Evolutionary conservation across 2,113 vertebrate genomes (phyloP).

Genomic region (Colinus virginianus): DNA sequence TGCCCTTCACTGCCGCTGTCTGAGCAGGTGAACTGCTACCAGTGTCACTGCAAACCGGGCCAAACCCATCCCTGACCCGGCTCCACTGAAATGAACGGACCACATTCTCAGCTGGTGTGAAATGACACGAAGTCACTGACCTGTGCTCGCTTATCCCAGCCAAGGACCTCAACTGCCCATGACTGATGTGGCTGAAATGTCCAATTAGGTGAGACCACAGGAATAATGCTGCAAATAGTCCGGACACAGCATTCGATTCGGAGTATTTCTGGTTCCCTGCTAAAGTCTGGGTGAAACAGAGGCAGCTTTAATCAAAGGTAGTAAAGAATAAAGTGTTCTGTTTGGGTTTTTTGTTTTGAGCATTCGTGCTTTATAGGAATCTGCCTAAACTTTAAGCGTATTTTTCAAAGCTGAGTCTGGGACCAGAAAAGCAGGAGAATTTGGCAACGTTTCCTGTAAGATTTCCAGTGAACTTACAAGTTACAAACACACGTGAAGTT

Average conservation of each 20-base stretch:
- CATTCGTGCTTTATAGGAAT: neutral
- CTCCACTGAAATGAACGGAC: conserved; percentile 53
- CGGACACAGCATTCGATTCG: neutral
- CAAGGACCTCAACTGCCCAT: neutral
- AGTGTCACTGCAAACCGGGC: neutral
- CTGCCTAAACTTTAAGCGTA: conserved; percentile 3
- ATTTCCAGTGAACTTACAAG: conserved; percentile 63
- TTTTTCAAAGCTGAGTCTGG: conserved; percentile 56
- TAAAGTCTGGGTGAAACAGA: conserved; percentile 9
- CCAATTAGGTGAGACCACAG: conserved; percentile 39
- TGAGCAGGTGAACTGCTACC: neutral
- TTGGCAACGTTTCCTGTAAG: conserved; percentile 66
- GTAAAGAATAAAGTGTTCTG: neutral
- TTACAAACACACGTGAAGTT: conserved; percentile 58
- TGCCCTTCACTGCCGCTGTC: neutral
- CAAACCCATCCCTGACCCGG: neutral
- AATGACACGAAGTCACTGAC: neutral
- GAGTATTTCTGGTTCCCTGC: neutral
- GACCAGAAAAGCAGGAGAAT: conserved; percentile 46
- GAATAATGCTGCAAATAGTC: conserved; percentile 27
- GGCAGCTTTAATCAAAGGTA: conserved; percentile 28
- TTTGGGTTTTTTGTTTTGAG: neutral
- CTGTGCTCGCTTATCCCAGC: neutral
- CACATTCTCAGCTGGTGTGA: conserved; percentile 13
- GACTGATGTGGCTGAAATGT: conserved; percentile 35